A percentile compares a stretch with the other conserved stretches of the same genome.
Evolutionary conservation across 2,113 vertebrate genomes (phyloP).

Genomic region (Microtus richardsoni): DNA sequence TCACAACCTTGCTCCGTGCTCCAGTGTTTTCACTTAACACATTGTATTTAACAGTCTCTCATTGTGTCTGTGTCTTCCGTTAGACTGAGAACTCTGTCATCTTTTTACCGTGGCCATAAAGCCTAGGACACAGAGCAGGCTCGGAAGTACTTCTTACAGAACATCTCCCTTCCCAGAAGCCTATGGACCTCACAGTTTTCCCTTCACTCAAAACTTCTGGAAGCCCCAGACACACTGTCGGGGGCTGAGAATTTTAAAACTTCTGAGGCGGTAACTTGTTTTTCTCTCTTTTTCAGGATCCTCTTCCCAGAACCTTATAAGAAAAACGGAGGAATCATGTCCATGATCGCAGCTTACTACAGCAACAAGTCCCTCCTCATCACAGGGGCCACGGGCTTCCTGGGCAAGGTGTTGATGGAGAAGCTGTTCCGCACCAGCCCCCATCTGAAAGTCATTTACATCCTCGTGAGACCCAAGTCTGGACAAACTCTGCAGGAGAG

Average conservation of each 20-base stretch:
- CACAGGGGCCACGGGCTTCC: slow-evolving; percentile 96
- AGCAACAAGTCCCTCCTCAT: slow-evolving; percentile 93
- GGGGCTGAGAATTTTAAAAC: not conserved
- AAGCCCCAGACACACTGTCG: not conserved
- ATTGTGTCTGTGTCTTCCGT: not conserved
- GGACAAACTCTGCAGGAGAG: slow-evolving; percentile 94
- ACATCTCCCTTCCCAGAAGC: not conserved
- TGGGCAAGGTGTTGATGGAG: slow-evolving; percentile 97
- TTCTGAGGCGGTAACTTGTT: slow-evolving; percentile 22
- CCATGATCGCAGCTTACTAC: slow-evolving; percentile 92
- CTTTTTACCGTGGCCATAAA: not conserved
- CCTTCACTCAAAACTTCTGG: not conserved
- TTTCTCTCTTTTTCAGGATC: slow-evolving; percentile 81
- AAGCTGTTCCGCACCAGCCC: slow-evolving; percentile 95
- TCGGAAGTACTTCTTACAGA: not conserved
- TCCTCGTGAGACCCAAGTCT: slow-evolving; percentile 95
- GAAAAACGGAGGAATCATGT: slow-evolving; percentile 85
- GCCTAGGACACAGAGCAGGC: not conserved
- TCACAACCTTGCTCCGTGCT: not conserved
- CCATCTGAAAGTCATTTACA: slow-evolving; percentile 91
- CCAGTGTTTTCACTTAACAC: not conserved
- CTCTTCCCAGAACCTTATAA: slow-evolving; percentile 66
- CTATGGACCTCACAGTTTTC: not conserved
- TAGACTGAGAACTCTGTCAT: not conserved
- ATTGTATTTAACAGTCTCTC: not conserved